A percentile compares a stretch with the other conserved stretches of the same genome.
phyloP scores from a whole-genome alignment of 2,888 invertebrate species.

The Sarcophaga rosellei region DNA sequence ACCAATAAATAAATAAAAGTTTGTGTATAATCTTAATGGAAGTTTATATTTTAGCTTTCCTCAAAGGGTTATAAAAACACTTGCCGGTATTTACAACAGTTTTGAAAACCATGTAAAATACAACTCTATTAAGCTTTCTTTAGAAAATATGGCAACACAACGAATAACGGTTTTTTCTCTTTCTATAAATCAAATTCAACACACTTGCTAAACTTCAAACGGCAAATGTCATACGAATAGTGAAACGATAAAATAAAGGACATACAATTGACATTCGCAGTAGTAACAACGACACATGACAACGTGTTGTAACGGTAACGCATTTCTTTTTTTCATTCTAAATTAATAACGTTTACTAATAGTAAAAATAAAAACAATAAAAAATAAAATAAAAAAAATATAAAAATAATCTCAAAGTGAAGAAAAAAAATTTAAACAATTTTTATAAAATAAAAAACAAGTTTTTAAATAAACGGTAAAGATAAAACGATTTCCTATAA shows the following conservation, averaged over 20 bases:
- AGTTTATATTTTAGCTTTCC: neutral
- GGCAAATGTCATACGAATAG: slow-evolving; percentile 58
- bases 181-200: slow-evolving; percentile 37
- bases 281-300: slow-evolving; percentile 70
- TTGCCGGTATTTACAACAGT: neutral
- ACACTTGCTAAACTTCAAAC: slow-evolving; percentile 36
- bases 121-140: slow-evolving; percentile 42
- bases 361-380: slow-evolving; percentile 23
- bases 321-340: slow-evolving; percentile 5
- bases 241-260: slow-evolving; percentile 61
- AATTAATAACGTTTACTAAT: slow-evolving; percentile 30
- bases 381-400: slow-evolving; percentile 17
- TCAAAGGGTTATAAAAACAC: neutral
- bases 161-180: slow-evolving; percentile 73
- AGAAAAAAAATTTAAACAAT: neutral
- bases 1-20: no score
- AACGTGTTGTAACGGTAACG: slow-evolving; percentile 69
- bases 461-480: slow-evolving; percentile 17
- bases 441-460: neutral
- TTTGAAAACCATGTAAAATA: neutral
- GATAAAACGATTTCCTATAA: neutral
- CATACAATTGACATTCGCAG: slow-evolving; percentile 76
- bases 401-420: slow-evolving; percentile 13
- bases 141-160: slow-evolving; percentile 71
- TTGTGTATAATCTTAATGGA: no score